These are phyloP conservation scores for Cirrhinus molitorella DNA, from an alignment of 2,797 vertebrate genomes.

Conservation along the genomic window DNA sequence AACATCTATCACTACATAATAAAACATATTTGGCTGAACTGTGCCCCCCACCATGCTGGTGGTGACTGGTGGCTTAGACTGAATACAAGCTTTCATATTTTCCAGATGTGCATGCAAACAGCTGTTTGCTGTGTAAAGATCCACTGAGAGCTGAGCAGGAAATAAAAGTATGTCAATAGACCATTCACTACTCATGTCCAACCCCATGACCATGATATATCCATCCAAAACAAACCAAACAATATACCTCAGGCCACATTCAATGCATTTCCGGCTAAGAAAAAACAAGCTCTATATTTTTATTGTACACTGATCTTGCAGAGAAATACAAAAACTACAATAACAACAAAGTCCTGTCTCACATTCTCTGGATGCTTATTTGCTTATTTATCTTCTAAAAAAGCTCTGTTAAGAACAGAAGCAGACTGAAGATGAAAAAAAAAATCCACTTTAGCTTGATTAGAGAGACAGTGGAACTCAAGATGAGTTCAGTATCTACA, in stretches of 20 bases:
- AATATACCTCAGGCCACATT: background rate
- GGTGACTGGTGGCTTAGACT: constrained; percentile 1
- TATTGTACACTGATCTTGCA: background rate
- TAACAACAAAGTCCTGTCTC: background rate
- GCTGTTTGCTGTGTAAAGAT: constrained; percentile 23
- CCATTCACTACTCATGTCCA: constrained; percentile 34
- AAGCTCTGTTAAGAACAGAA: background rate
- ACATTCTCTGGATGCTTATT: background rate
- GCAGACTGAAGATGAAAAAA: background rate
- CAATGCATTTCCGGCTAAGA: background rate
- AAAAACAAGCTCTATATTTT: background rate
- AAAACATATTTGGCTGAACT: constrained; percentile 24
- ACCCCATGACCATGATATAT: background rate
- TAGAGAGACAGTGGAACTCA: background rate
- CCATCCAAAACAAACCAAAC: background rate
- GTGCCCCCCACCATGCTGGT: background rate
- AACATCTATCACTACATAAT: background rate
- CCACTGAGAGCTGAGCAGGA: constrained; percentile 33
- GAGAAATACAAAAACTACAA: background rate
- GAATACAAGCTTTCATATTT: constrained; percentile 40
- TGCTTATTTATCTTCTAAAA: background rate
- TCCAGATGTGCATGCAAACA: constrained; percentile 48
- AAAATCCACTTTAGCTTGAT: background rate
- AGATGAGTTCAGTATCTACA: background rate
- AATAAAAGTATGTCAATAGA: constrained; percentile 37